A percentile compares a stretch with the other conserved stretches of the same genome.
Evolutionary conservation across 2,113 vertebrate genomes (phyloP).

Genomic region (Corapipo altera): DNA sequence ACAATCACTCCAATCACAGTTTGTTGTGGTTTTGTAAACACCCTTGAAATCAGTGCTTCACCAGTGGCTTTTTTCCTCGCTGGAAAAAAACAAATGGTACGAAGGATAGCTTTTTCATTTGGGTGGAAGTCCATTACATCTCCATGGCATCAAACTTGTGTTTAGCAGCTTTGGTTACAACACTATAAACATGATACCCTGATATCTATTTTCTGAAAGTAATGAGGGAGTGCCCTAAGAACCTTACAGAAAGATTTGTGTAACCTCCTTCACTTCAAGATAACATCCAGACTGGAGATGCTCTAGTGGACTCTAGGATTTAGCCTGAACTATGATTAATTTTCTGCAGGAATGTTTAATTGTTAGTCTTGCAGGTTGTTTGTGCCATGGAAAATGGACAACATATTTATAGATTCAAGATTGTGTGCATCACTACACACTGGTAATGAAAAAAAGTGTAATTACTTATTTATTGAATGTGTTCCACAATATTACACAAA

Average conservation of each 20-base stretch:
- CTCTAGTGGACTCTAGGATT: not conserved
- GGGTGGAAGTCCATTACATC: not conserved
- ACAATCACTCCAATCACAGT: not conserved
- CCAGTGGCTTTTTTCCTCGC: not conserved
- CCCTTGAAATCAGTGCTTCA: not conserved
- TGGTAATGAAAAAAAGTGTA: not conserved
- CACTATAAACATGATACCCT: not conserved
- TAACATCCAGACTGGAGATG: not conserved
- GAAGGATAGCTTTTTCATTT: not conserved
- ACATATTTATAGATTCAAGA: not conserved
- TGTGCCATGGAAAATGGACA: rapidly evolving
- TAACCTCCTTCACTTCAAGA: not conserved
- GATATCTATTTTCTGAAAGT: not conserved
- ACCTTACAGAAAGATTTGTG: not conserved
- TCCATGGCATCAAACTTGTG: not conserved
- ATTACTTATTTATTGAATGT: slow-evolving; percentile 31
- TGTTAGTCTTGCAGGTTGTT: not conserved
- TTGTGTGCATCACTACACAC: not conserved
- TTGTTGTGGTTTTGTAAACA: not conserved
- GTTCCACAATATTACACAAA: slow-evolving; percentile 48
- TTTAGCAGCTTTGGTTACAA: not conserved
- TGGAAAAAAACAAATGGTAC: not conserved
- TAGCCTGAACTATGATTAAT: not conserved
- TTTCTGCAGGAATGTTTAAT: not conserved
- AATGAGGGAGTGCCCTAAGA: not conserved